phyloP scores from a whole-genome alignment of 2,113 vertebrate genomes.

The Dipodomys merriami region DNA sequence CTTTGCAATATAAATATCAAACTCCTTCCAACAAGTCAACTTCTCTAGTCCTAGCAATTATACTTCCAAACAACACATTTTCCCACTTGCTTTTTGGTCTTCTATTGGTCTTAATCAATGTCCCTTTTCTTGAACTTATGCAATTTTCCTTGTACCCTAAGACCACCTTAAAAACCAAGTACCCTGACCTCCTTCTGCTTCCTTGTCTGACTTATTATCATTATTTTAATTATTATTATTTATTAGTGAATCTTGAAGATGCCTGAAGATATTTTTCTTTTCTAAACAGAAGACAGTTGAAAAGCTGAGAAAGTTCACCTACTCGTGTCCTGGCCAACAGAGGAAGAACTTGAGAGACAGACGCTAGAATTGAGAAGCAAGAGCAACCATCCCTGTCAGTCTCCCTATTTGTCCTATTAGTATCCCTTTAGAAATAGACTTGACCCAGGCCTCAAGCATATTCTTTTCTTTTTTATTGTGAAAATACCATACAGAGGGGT shows the following conservation, averaged over 20 bases:
- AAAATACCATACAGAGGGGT: too few species aligned
- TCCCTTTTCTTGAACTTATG: not conserved
- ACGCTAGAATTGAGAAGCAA: not conserved
- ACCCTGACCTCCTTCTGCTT: not conserved
- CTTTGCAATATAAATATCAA: not conserved
- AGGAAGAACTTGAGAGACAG: not conserved
- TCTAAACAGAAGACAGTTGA: not conserved
- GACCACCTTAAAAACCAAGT: not conserved
- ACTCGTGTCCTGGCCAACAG: too few species aligned
- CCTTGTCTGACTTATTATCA: not conserved
- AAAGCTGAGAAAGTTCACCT: not conserved
- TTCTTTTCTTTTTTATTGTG: not conserved
- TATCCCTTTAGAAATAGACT: not conserved
- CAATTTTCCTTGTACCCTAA: not conserved
- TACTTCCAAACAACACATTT: not conserved
- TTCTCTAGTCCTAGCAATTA: not conserved
- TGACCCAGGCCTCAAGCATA: not conserved
- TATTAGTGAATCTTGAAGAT: not conserved
- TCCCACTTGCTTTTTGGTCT: not conserved
- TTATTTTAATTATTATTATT: not conserved
- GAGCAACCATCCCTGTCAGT: too few species aligned
- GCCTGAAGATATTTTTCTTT: not conserved
- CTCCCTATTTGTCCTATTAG: not conserved
- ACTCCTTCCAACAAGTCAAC: not conserved
- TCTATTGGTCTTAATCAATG: not conserved